phyloP scores from a whole-genome alignment of 2,888 invertebrate species.

The Eupithecia pulchellata region DNA sequence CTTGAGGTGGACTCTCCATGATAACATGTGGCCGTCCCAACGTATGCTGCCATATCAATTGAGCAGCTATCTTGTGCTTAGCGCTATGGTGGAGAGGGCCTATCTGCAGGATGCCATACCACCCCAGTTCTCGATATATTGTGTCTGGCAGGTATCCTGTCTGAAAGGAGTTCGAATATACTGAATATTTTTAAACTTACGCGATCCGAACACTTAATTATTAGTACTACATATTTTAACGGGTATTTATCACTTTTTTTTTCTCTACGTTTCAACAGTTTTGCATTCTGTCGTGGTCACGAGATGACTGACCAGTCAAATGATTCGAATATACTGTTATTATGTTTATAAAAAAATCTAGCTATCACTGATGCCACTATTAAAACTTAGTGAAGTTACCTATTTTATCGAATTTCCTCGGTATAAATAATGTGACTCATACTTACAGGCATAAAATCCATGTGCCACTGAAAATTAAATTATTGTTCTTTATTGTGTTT shows the following conservation, averaged over 20 bases:
- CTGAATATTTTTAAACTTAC: too few relatives aligned
- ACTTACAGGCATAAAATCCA: conserved; percentile 81
- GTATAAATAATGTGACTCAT: conserved; percentile 3
- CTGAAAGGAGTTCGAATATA: conserved; percentile 49
- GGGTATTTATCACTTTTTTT: too few relatives aligned
- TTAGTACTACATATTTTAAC: too few relatives aligned
- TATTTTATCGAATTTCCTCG: background rate
- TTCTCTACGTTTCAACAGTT: too few relatives aligned
- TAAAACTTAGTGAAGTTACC: background rate
- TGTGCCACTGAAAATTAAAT: conserved; percentile 71
- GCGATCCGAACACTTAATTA: too few relatives aligned
- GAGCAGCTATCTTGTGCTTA: conserved; percentile 76
- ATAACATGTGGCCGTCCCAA: conserved; percentile 79
- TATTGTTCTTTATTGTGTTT: background rate
- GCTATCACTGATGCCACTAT: too few relatives aligned
- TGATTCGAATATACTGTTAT: too few relatives aligned
- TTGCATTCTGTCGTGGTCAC: too few relatives aligned
- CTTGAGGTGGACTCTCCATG: conserved; percentile 79
- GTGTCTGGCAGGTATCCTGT: conserved; percentile 79
- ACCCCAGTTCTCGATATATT: conserved; percentile 79
- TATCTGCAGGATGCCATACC: conserved; percentile 80
- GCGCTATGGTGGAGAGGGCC: conserved; percentile 77
- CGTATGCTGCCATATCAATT: conserved; percentile 80
- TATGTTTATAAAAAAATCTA: too few relatives aligned
- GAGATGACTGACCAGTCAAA: too few relatives aligned